Evolutionary conservation across 2,888 invertebrate genomes (phyloP).

Genomic region (Imbricaverruca yamaguchii): DNA sequence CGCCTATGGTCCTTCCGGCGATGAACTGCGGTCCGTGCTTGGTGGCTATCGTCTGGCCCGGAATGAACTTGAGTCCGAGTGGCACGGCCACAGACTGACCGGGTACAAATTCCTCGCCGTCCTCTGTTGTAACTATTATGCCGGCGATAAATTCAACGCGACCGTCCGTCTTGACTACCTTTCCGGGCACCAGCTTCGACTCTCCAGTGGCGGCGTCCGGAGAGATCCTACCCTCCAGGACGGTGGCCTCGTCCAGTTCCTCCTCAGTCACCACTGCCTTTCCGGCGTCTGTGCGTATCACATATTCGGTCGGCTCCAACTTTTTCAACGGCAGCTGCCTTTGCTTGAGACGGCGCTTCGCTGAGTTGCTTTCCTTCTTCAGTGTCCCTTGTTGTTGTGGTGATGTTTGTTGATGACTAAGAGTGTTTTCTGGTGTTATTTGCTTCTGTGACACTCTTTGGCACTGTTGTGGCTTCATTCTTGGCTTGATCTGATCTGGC

Average conservation of each 20-base stretch:
- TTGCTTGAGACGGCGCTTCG: no score
- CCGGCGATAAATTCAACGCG: conserved; percentile 32
- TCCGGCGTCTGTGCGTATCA: background rate
- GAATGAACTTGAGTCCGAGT: conserved; percentile 40
- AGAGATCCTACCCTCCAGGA: background rate
- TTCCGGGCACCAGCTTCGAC: background rate
- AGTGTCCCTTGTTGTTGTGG: no score
- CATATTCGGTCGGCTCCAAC: background rate
- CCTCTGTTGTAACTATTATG: conserved; percentile 46
- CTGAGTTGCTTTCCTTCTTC: no score
- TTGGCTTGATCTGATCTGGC: background rate
- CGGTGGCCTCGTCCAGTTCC: background rate
- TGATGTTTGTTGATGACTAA: no score
- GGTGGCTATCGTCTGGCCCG: conserved; percentile 33
- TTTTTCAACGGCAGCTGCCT: background rate
- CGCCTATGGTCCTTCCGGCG: conserved; percentile 30
- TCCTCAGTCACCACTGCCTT: background rate
- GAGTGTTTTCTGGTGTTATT: background rate
- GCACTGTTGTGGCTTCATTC: background rate
- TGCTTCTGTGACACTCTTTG: background rate
- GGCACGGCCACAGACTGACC: conserved; percentile 58
- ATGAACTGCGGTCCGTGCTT: conserved; percentile 30
- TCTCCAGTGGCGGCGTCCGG: background rate
- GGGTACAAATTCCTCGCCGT: conserved; percentile 44
- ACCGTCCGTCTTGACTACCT: background rate